phyloP scores from a whole-genome alignment of 2,113 vertebrate genomes.

The Scytalopus superciliaris region DNA sequence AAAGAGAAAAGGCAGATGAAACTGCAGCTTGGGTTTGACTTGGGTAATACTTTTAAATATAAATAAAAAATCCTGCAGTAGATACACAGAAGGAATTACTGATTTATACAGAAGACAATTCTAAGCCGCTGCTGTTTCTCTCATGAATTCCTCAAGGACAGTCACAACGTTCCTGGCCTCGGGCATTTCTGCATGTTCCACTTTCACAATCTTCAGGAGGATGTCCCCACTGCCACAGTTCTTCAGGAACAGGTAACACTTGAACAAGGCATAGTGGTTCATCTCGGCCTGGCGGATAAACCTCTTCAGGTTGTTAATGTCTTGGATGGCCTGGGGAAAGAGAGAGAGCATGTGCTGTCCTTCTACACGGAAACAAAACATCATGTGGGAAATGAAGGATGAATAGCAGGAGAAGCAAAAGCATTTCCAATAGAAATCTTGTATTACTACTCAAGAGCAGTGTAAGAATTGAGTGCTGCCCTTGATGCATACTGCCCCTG shows the following conservation, averaged over 20 bases:
- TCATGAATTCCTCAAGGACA: conserved; percentile 93
- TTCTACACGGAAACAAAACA: background rate
- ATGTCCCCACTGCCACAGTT: conserved; percentile 92
- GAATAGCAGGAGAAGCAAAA: background rate
- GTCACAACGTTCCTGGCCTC: conserved; percentile 90
- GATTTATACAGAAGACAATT: background rate
- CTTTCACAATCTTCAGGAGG: conserved; percentile 88
- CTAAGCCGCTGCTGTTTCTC: conserved; percentile 68
- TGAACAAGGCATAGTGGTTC: conserved; percentile 95
- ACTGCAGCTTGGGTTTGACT: background rate
- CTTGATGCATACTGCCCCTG: background rate
- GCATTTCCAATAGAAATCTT: background rate
- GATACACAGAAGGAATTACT: background rate
- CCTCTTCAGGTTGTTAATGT: conserved; percentile 97
- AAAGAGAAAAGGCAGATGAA: background rate
- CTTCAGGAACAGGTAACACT: conserved; percentile 91
- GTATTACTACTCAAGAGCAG: background rate
- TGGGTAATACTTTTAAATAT: conserved; percentile 13
- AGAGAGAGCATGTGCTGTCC: background rate
- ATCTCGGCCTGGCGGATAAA: conserved; percentile 95
- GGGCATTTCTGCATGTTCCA: conserved; percentile 89
- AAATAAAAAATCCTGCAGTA: conserved; percentile 1
- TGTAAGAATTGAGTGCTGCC: background rate
- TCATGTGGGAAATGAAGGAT: background rate
- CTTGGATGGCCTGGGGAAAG: conserved; percentile 89